Base-by-base conservation (phyloP, 2,797 vertebrate species). In the Siniperca undulata region DNA sequence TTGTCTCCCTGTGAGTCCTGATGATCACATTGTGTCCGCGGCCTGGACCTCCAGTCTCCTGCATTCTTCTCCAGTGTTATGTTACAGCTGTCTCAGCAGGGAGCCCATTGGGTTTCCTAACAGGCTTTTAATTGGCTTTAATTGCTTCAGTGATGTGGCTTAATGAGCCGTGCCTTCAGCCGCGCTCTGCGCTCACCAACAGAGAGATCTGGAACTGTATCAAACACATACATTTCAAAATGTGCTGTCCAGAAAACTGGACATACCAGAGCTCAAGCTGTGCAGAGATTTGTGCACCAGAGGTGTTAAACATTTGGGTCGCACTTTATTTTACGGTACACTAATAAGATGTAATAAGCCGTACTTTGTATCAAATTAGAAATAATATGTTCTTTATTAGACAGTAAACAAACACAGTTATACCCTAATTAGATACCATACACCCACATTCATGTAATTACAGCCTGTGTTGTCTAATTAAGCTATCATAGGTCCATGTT, bases 81-180 rank as follows among this genome's bases (percentile, higher is more conserved):
- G 68, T 82, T 78, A 62, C 78, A 76, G 74, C 38, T 9, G 13
- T 74, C 88, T 84, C 86, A 80, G 84, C 38, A 1, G 82, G 87
- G 83, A 78, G 80, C 56, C 82, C 72, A 59, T 12, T 62, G 77
- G 70, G 44, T 56, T 83, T 73, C 62, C 86, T 71, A 84, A 93
- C 71, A 24, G 66, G 67, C 77, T 77, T 86, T 88, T 89, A 90
- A 92, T 89, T 91, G 85, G 11, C 42, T 90, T 82, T 89, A 91
- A 91, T 90, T 91, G 85, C 68, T 77, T 56, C 82, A 81, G 66
- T 88, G 74, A 88, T 89, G 70, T 60, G 40, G 78, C 74, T 79
- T 76, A 87, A 85, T 86, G 84, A 86, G 82, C 78, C 80, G 0
- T 81, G 82, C 20, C n/a, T 78, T 78, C 36, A 70, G 72, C 72